phyloP scores from a whole-genome alignment of 2,113 vertebrate species.

The Xiphophorus couchianus region DNA sequence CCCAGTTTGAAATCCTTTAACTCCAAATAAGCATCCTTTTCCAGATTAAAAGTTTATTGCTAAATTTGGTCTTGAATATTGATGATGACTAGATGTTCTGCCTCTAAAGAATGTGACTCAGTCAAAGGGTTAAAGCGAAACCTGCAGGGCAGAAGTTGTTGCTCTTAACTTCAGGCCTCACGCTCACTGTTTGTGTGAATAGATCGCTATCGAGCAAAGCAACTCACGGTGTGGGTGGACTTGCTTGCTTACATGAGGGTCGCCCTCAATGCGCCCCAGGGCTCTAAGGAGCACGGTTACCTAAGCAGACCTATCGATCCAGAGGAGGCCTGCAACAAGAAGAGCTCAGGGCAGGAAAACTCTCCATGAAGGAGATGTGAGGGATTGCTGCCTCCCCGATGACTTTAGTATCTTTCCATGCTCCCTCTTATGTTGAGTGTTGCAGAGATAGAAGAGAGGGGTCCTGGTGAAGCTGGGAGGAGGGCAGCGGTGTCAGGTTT shows the following conservation, averaged over 20 bases:
- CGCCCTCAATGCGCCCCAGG: constrained; percentile 41
- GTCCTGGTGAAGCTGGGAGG: constrained; percentile 35
- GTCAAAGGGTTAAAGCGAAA: constrained; percentile 45
- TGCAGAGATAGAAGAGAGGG: constrained; percentile 23
- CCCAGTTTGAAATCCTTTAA: background rate
- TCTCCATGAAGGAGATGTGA: constrained; percentile 29
- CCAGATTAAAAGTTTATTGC: background rate
- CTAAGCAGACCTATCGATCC: constrained; percentile 61
- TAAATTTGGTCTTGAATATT: background rate
- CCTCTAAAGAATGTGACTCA: constrained; percentile 8
- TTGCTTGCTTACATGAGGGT: constrained; percentile 44
- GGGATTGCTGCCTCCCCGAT: constrained; percentile 12
- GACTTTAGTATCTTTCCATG: background rate
- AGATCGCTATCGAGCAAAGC: constrained; percentile 48
- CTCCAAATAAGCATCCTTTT: background rate
- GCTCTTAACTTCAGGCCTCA: constrained; percentile 38
- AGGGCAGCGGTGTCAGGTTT: constrained; percentile 43
- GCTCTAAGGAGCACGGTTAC: constrained; percentile 44
- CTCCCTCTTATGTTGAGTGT: constrained; percentile 31
- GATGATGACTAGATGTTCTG: constrained; percentile 8
- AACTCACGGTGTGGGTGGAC: constrained; percentile 20
- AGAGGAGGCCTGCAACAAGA: constrained; percentile 38
- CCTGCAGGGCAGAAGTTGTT: constrained; percentile 31
- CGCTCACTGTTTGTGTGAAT: constrained; percentile 48
- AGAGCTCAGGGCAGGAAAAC: constrained; percentile 43